These are phyloP conservation scores for Alloscopus bannaensis DNA, from an alignment of 2,888 invertebrate species.

Conservation along the genomic window DNA sequence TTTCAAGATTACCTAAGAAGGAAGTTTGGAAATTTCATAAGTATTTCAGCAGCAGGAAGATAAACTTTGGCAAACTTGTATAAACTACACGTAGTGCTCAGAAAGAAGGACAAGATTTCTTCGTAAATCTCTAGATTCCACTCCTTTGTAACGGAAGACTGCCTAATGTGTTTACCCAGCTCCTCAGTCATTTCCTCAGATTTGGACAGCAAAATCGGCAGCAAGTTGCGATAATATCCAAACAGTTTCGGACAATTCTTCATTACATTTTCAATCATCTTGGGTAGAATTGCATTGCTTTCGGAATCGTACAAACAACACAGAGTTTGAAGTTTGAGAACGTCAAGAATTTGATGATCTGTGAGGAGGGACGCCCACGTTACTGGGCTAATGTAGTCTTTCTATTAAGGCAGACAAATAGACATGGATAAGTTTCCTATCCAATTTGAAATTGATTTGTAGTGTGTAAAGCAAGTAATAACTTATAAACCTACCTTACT, in stretches of 20 bases:
- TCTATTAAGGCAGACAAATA: slow-evolving; percentile 65
- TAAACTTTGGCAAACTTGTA: slow-evolving; percentile 83
- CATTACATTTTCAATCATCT: slow-evolving; percentile 82
- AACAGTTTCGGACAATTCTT: slow-evolving; percentile 82
- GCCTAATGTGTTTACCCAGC: slow-evolving; percentile 46
- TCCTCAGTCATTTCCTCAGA: slow-evolving; percentile 56
- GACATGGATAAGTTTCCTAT: background rate
- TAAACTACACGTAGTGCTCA: slow-evolving; percentile 84
- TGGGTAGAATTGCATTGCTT: slow-evolving; percentile 80
- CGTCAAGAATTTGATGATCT: slow-evolving; percentile 87
- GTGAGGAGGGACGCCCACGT: slow-evolving; percentile 85
- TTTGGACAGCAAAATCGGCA: slow-evolving; percentile 63
- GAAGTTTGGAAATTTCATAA: slow-evolving; percentile 58
- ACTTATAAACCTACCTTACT: slow-evolving; percentile 79
- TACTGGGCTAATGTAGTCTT: slow-evolving; percentile 81
- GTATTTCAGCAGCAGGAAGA: slow-evolving; percentile 76
- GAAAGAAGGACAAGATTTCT: slow-evolving; percentile 82
- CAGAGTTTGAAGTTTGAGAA: slow-evolving; percentile 87
- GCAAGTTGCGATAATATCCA: slow-evolving; percentile 77
- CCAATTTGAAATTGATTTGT: background rate
- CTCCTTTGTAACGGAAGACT: slow-evolving; percentile 37
- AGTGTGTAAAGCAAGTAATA: background rate
- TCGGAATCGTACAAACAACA: slow-evolving; percentile 84
- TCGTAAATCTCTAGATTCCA: slow-evolving; percentile 75
- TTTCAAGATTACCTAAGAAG: slow-evolving; percentile 27